Conservation (phyloP, 2,888 invertebrate genomes). For the Pyrochroa serraticornis region DNA sequence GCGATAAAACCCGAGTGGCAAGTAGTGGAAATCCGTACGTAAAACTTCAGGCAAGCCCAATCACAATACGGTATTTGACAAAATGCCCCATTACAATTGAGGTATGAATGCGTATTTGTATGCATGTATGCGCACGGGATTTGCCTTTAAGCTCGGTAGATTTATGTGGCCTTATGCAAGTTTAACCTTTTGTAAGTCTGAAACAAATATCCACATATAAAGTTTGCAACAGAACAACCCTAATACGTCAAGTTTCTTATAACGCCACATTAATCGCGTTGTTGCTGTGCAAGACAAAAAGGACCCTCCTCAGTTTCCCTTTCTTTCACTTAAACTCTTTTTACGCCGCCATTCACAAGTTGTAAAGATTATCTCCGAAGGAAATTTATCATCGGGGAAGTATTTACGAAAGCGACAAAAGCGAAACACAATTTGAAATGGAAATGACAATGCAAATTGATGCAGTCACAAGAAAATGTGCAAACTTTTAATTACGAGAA, state of each 20-base stretch:
- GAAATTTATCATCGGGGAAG: constrained; percentile 14
- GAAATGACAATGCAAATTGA: no score
- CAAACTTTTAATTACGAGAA: no score
- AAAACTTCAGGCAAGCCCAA: no score
- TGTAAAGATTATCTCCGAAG: constrained; percentile 15
- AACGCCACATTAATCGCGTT: constrained; percentile 35
- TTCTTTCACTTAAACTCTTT: constrained; percentile 21
- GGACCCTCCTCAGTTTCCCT: constrained; percentile 16
- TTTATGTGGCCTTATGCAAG: constrained; percentile 33
- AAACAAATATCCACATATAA: constrained; percentile 33
- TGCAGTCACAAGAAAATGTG: no score
- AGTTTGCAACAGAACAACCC: constrained; percentile 32
- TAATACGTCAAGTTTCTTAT: constrained; percentile 37
- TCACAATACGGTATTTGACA: no score
- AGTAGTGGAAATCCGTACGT: no score
- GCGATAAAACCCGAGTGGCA: no score
- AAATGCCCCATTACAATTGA: no score
- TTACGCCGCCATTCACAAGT: constrained; percentile 17
- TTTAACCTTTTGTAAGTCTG: constrained; percentile 35
- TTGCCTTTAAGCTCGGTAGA: constrained; percentile 27
- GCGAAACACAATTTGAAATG: neutral
- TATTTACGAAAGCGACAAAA: constrained; percentile 11
- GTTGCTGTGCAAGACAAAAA: constrained; percentile 27
- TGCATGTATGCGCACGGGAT: constrained; percentile 23
- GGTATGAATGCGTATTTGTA: constrained; percentile 2